Base-by-base conservation (phyloP, 2,113 vertebrate species). In the Boleophthalmus pectinirostris region DNA sequence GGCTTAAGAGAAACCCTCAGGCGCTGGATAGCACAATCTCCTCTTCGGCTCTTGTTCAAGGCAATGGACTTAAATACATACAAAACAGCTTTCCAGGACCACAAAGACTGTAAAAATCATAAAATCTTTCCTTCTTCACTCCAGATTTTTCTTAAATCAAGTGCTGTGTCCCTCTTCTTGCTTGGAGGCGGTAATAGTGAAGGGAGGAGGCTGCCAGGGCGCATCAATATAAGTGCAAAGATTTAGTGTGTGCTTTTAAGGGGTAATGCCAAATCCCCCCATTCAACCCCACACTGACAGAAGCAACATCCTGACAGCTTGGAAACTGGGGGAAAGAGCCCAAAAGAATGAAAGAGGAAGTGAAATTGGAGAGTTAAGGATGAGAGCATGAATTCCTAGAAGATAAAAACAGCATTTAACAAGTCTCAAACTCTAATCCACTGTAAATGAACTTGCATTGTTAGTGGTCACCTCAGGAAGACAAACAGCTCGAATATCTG, bases 271-370 rank as follows among this genome's bases (percentile, higher is more conserved):
- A 92, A 92, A 85, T 91, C 85, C 85, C 84, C 76, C 85, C 86
- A 91, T 90, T 90, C 86, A 89, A 73, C 81, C 75, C 77, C 69
- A 82, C 85, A 90, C 80, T 75, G 73, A 87, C 82, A 80, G 79
- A 91, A 79, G 82, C 88, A 85, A 77, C 87, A 87, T 87, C 87
- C 84, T 90, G 89, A 90, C 88, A 90, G 92, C 89, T 90, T 86
- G 82, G 79, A 85, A 87, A 81, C 73, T 73, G 74, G 69, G 75
- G 47, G 33, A 38, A 58, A 72, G 47, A 14, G 46, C 51, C 53
- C 45, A 15, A 58, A 47, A 35, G 75, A 78, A 72, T 65, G 43
- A 51, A 47, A 2, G 75, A 69, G 68, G 65, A 65, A 43, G 56
- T 70, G 64, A 73, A 51, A 79, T 78, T 71, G 77, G 74, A 72